phyloP scores from a whole-genome alignment of 1,140 invertebrate species.

The Penaeus vannamei region DNA sequence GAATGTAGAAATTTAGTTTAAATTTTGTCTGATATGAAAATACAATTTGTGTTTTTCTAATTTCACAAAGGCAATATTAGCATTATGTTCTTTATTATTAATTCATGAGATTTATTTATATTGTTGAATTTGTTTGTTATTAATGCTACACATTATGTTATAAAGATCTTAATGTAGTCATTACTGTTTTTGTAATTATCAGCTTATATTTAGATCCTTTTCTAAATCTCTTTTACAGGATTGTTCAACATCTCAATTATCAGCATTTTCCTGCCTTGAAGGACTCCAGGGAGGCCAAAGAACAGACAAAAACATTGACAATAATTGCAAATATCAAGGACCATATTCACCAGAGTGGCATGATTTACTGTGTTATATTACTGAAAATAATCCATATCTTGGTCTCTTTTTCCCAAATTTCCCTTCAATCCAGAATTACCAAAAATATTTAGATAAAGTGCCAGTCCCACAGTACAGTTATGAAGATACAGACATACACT shows the following conservation, averaged over 20 bases:
- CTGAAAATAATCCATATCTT: conserved; percentile 47
- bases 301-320: background rate
- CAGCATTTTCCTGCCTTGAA: conserved; percentile 11
- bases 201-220: too few species aligned
- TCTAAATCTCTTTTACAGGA: conserved; percentile 32
- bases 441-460: conserved; percentile 34
- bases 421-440: conserved; percentile 12
- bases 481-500: background rate
- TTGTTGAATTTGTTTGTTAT: too few species aligned
- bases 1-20: too few species aligned
- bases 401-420: conserved; percentile 47
- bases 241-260: conserved; percentile 12
- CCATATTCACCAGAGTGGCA: conserved; percentile 53
- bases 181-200: too few species aligned
- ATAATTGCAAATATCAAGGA: conserved; percentile 44
- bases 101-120: too few species aligned
- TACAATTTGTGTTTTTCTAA: too few species aligned
- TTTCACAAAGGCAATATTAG: too few species aligned
- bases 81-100: too few species aligned
- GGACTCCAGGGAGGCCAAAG: conserved; percentile 26
- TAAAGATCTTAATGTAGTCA: too few species aligned
- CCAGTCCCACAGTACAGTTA: conserved; percentile 25
- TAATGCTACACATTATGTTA: too few species aligned
- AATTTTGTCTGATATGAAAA: too few species aligned
- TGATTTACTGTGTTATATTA: conserved; percentile 43